Percentiles rank a stretch among this genome's conserved stretches.
Evolutionary conservation across 2,113 vertebrate genomes (phyloP).

Genomic region (Dasyprocta punctata): DNA sequence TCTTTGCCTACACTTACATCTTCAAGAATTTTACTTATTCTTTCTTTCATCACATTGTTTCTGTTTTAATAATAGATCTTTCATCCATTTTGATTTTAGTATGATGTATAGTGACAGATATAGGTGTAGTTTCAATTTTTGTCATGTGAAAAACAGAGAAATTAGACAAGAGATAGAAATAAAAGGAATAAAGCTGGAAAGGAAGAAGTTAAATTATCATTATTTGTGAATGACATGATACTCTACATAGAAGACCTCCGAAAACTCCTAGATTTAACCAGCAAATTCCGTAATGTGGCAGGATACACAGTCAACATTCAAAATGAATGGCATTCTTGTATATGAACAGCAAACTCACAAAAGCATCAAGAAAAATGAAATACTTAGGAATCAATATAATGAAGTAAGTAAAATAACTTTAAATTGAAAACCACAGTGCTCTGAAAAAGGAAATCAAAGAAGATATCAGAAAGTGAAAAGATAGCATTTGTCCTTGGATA

Average conservation of each 20-base stretch:
- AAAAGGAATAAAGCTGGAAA: neutral
- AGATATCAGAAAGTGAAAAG: neutral
- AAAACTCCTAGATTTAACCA: neutral
- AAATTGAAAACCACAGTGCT: neutral
- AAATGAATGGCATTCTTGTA: neutral
- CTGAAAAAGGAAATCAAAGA: neutral
- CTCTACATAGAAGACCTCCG: neutral
- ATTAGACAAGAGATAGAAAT: neutral
- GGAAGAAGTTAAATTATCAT: neutral
- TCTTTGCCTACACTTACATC: neutral
- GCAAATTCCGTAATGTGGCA: neutral
- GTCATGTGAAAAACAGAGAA: neutral
- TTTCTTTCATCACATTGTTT: neutral
- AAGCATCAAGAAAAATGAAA: neutral
- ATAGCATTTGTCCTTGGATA: neutral
- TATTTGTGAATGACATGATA: neutral
- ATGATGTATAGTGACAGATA: neutral
- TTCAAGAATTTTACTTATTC: neutral
- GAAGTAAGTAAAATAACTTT: neutral
- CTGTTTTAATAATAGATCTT: neutral
- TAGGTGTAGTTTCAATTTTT: neutral
- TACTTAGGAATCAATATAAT: neutral
- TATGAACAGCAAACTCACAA: neutral
- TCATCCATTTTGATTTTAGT: neutral
- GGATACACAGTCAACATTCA: neutral